A percentile compares a stretch with the other conserved stretches of the same genome.
Evolutionary conservation across 2,888 invertebrate species (phyloP).

Genomic region (Lochmaea capreae): DNA sequence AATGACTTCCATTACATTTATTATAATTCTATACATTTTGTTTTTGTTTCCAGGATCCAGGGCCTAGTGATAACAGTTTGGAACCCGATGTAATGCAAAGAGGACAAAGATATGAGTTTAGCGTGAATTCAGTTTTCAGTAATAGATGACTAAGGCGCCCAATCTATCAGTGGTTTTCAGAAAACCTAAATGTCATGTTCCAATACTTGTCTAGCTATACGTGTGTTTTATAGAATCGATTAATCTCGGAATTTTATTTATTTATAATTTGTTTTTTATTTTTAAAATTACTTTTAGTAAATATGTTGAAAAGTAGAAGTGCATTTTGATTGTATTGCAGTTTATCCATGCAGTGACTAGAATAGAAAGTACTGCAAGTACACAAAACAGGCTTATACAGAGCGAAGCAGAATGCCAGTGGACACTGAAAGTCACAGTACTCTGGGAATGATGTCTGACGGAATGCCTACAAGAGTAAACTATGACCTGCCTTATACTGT

Average conservation of each 20-base stretch:
- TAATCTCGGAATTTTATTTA: conserved; percentile 36
- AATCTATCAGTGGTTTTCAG: conserved; percentile 18
- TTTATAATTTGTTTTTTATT: conserved; percentile 44
- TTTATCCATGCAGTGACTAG: background rate
- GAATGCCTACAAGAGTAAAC: too few relatives aligned
- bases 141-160: conserved; percentile 58
- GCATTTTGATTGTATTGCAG: background rate
- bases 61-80: conserved; percentile 53
- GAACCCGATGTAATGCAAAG: conserved; percentile 48
- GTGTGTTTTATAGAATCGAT: conserved; percentile 38
- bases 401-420: too few relatives aligned
- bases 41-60: conserved; percentile 53
- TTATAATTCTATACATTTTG: conserved; percentile 10
- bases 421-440: too few relatives aligned
- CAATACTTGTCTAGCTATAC: conserved; percentile 38
- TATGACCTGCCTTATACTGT: too few relatives aligned
- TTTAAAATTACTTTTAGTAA: conserved; percentile 29
- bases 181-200: conserved; percentile 40
- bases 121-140: conserved; percentile 44
- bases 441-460: too few relatives aligned
- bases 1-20: background rate
- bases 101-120: conserved; percentile 52
- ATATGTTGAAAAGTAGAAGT: conserved; percentile 26
- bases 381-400: too few relatives aligned
- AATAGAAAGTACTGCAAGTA: too few relatives aligned